Percentiles rank a stretch among this genome's conserved stretches.
Evolutionary conservation across 2,888 invertebrate species (phyloP).

Genomic region (Strigamia transsilvanica): DNA sequence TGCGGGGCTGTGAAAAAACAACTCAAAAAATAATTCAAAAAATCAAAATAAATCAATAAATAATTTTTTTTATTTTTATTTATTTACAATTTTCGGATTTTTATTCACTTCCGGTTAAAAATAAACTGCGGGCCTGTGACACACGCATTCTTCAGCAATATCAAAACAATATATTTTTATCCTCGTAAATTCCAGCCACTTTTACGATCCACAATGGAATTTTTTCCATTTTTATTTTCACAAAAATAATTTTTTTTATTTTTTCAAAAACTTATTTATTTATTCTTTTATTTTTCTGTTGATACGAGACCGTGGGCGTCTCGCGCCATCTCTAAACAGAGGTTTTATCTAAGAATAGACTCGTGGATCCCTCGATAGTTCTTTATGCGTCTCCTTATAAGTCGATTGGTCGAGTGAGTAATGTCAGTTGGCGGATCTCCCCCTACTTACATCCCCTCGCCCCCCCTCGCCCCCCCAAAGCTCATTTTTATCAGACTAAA

Average conservation of each 20-base stretch:
- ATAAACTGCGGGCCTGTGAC: slow-evolving; percentile 1
- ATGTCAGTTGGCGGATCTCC: slow-evolving; percentile 31
- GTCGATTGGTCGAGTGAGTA: slow-evolving; percentile 49
- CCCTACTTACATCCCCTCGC: neutral
- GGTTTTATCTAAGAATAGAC: slow-evolving; percentile 43
- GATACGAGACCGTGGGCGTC: slow-evolving; percentile 46
- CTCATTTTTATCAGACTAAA: neutral
- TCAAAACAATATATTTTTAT: slow-evolving; percentile 28
- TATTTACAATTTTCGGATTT: too few relatives aligned
- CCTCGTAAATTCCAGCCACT: slow-evolving; percentile 6
- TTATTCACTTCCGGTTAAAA: neutral
- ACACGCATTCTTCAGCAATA: neutral
- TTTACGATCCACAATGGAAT: slow-evolving; percentile 35
- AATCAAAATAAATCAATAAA: neutral
- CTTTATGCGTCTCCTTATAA: slow-evolving; percentile 49
- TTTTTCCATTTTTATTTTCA: slow-evolving; percentile 6
- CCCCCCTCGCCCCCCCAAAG: neutral
- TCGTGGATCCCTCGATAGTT: slow-evolving; percentile 37
- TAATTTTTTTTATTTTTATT: neutral
- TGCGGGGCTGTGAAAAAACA: too few relatives aligned
- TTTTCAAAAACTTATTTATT: neutral
- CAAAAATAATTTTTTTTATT: neutral
- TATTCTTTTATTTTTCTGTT: neutral
- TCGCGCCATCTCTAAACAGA: slow-evolving; percentile 44
- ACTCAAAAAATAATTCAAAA: too few relatives aligned